Base-by-base conservation (phyloP, 2,888 invertebrate species). In the Sphaeridia pumilis region DNA sequence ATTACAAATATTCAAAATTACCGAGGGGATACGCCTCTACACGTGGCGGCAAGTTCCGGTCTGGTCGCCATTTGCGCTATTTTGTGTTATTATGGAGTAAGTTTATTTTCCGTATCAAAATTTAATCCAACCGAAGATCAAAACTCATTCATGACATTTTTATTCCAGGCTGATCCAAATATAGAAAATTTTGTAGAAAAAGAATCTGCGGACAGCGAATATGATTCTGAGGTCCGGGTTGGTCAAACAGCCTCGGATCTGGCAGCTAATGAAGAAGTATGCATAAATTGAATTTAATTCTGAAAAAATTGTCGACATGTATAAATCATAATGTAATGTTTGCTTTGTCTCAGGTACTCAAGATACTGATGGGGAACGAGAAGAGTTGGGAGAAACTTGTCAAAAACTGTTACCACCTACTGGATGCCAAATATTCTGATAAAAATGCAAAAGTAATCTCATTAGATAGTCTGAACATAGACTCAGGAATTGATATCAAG, bases 401-500 rank as follows among this genome's bases (percentile, higher is more conserved):
- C 3, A 54, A 50, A 46, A 5, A 27, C 10, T 54, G 49, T 22
- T 46, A 34, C 7, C 45, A 50, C 7, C 17, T 49, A 22, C 17
- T 49, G 3, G 45, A 54, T 21, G 25, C 48, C 20, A n/a, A 24
- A 21, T 17, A 26, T 5, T 34, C 46, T n/a, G 27, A 31, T 21
- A 43, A 55, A 27, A 24, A 35, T 21, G 22, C 20, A 24, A 35
- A 36, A 20, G 20, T 24, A 17, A 26, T 51, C 12, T 51, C 55
- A 10, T 24, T 47, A 17, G 61, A 61, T 46, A 58, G 55, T 49
- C 50, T 60, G 22, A 52, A 53, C 28, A 44, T 58, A 3, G 63
- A 63, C 36, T 63, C 63, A 12, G 63, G 63, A 52, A 63, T 63
- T 34, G 60, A 63, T 44, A 59, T 63, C 35, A 63, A 59, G 47